Evolutionary conservation across 1,140 invertebrate species (phyloP), one percentile per base, ranked within the genome.

Genomic region (Drosophila neocordata): DNA sequence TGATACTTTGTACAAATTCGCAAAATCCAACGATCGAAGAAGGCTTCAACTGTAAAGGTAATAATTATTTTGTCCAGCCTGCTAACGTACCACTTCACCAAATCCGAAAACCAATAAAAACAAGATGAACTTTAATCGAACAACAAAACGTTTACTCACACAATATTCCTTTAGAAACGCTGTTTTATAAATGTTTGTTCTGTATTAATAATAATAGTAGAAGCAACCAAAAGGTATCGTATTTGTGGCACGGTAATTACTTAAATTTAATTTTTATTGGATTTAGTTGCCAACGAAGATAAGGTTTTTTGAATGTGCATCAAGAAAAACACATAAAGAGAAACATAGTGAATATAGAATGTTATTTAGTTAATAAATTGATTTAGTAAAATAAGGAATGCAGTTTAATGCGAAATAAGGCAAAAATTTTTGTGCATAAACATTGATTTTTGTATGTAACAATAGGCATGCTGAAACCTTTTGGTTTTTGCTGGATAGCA

Each of bases 101-200:
- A 35, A 35, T 5, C 8, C n/a, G n/a, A 7, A 15, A 48, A 4
- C 0, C 2, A 38, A 48, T 48, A 2, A 48, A 31, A 48, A 48
- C 41, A 48, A 48, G 15, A 48, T 20, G 4, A 6, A 20, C 9
- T 20, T 48, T 48, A 48, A 48, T 48, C 18, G 15, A 48, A 48
- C 41, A 48, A 48, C 41, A 48, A 48, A 48, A 48, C 41, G 15
- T 48, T 48, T 48, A 48, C 41, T 48, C 41, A 20, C 41, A 48
- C 41, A 20, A 48, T 20, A 48, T 2, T 11, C 15, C 18, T 48
- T 48, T 20, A 20, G 41, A 20, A 48, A 48, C 15, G 15, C 11
- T 48, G 41, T 8, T 20, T 48, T 18, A 48, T 48, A 20, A 20
- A 20, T 48, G 15, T 20, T 44, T 48, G 15, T 20, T 48, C 15